Evolutionary conservation across 2,113 vertebrate genomes (phyloP).

Genomic region (Galeopterus variegatus): DNA sequence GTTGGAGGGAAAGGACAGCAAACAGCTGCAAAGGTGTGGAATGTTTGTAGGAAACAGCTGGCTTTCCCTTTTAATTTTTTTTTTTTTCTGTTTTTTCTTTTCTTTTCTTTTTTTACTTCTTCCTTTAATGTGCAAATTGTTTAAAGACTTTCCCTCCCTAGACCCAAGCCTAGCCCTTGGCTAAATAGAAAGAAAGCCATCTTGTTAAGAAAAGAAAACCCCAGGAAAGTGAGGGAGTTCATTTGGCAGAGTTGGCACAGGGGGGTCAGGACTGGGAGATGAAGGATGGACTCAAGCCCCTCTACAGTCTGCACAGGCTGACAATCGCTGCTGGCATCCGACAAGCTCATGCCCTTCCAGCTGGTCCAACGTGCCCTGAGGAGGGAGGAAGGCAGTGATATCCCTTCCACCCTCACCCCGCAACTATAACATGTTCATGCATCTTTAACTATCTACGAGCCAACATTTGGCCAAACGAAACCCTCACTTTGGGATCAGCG

Average conservation of each 20-base stretch:
- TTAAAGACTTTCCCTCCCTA: background rate
- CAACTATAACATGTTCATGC: background rate
- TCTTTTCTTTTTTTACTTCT: background rate
- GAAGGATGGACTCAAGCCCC: background rate
- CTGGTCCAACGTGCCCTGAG: background rate
- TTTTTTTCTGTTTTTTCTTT: background rate
- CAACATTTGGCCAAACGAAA: background rate
- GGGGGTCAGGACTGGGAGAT: background rate
- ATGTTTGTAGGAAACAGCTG: slow-evolving; percentile 54
- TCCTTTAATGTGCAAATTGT: slow-evolving; percentile 59
- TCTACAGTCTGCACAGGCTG: background rate
- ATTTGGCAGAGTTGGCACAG: background rate
- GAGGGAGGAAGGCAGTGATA: background rate
- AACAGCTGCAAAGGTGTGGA: slow-evolving; percentile 33
- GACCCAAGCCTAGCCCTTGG: background rate
- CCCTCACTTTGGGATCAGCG: background rate
- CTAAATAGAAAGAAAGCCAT: background rate
- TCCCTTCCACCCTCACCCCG: background rate
- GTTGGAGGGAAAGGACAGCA: background rate
- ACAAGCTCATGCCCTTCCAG: background rate
- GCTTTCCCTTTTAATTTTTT: background rate
- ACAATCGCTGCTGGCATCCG: background rate
- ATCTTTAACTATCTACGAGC: background rate
- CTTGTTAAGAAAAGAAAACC: background rate
- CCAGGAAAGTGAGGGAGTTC: background rate